Evolutionary conservation across 2,797 vertebrate genomes (phyloP), one percentile per base, ranked within the genome.

Genomic region (Rhabdophis nuchalis): DNA sequence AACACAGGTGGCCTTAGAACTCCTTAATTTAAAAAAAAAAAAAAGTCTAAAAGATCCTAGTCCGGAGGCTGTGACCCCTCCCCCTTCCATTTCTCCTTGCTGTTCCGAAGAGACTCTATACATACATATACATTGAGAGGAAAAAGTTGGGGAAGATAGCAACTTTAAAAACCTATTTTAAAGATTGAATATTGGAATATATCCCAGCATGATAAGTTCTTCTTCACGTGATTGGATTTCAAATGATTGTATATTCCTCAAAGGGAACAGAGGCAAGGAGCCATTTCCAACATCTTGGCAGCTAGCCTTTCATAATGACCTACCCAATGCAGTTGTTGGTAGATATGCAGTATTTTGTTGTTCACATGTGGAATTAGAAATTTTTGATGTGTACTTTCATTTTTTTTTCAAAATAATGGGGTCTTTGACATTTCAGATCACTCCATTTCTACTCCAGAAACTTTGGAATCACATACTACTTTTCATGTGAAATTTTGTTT

Each of bases 311-410:
- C 97, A 96, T 96, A 97, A 97, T 92, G 95, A 98, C 98, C 98
- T 97, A 96, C 97, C 97, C 97, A 96, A 97, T 97, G 97, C 98
- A 97, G 97, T 98, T 94, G 97, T 98, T 97, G 98, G 98, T 98
- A 98, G 98, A 98, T 97, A 98, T 98, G 98, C 98, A 98, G 98
- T 98, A 98, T 99, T 99, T 98, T 97, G 98, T 98, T 98, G 98
- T 98, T 98, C 98, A 98, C 96, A 97, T 92, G 97, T 98, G 98
- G 98, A 98, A 98, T 98, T 98, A 98, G 98, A 97, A 96, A 97
- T 95, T 97, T 98, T 97, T 97, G 98, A 97, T 97, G 97, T 98
- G 98, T 98, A 97, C 97, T 98, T 97, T 98, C 95, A 96, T 98
- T 98, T 98, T 98, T 97, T 98, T 96, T 96, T 97, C 98, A 97